Conservation (phyloP, 2,888 invertebrate species). For the Alviniconcha strummeri region DNA sequence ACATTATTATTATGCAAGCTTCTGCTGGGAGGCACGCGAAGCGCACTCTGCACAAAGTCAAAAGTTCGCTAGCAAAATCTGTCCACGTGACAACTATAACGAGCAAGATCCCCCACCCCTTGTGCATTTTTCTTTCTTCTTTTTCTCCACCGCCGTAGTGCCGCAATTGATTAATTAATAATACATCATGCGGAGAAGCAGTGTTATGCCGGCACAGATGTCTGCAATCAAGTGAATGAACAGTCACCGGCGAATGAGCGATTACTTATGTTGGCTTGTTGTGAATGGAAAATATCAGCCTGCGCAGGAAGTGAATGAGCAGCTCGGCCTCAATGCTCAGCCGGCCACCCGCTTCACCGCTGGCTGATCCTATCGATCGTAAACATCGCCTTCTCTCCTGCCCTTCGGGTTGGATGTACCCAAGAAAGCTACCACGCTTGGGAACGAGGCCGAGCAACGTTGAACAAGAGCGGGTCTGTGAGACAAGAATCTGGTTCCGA, state of each 20-base stretch:
- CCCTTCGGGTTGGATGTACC: background rate
- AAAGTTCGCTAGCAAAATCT: constrained; percentile 10
- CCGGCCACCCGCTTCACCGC: constrained; percentile 1
- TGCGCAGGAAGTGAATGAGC: constrained; percentile 5
- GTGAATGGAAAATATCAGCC: constrained; percentile 15
- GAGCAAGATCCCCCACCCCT: background rate
- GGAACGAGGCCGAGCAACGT: no score
- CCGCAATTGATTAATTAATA: constrained; percentile 15
- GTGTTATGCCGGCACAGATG: background rate
- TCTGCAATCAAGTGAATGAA: constrained; percentile 7
- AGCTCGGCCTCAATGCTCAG: background rate
- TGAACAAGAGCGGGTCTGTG: no score
- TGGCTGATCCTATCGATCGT: background rate
- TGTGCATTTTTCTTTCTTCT: no score
- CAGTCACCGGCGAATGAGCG: constrained; percentile 14
- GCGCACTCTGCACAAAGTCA: constrained; percentile 5
- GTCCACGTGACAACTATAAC: constrained; percentile 13
- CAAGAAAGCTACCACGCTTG: no score
- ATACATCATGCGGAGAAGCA: constrained; percentile 7
- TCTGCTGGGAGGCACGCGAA: constrained; percentile 20
- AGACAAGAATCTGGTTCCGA: background rate
- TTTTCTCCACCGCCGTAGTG: background rate
- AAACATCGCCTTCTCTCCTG: background rate
- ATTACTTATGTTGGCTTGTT: constrained; percentile 14
- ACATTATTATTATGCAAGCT: constrained; percentile 26